Evolutionary conservation across 2,113 vertebrate genomes (phyloP).

Genomic region (Cochlearius cochlearius): DNA sequence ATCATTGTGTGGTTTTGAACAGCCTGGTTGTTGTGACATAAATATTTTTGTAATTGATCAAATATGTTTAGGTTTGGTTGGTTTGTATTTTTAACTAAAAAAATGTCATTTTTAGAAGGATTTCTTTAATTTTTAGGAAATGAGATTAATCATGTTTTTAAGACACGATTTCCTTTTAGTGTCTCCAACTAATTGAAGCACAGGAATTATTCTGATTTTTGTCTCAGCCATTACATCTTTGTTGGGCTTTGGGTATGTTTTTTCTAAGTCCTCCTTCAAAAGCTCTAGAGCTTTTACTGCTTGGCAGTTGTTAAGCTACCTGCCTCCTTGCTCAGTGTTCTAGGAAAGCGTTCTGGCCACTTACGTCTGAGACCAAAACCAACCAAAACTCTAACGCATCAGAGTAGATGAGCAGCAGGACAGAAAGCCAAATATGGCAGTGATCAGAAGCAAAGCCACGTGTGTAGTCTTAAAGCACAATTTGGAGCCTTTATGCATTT

Average conservation of each 20-base stretch:
- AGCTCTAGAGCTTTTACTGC: neutral
- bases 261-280: neutral
- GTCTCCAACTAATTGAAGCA: slow-evolving; percentile 18
- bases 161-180: neutral
- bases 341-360: neutral
- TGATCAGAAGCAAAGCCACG: neutral
- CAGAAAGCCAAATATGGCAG: neutral
- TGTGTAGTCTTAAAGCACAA: neutral
- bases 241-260: neutral
- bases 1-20: slow-evolving; percentile 64
- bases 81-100: slow-evolving; percentile 46
- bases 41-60: slow-evolving; percentile 60
- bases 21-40: slow-evolving; percentile 55
- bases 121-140: slow-evolving; percentile 55
- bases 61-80: slow-evolving; percentile 43
- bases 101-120: neutral
- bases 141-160: slow-evolving; percentile 54
- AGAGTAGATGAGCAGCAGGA: neutral
- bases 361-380: neutral
- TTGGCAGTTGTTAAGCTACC: neutral
- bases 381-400: neutral
- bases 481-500: neutral
- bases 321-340: neutral
- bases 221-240: neutral
- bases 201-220: slow-evolving; percentile 18